Evolutionary conservation across 2,888 invertebrate species (phyloP), one percentile per base, ranked within the genome.

Genomic region (Erannis defoliaria): DNA sequence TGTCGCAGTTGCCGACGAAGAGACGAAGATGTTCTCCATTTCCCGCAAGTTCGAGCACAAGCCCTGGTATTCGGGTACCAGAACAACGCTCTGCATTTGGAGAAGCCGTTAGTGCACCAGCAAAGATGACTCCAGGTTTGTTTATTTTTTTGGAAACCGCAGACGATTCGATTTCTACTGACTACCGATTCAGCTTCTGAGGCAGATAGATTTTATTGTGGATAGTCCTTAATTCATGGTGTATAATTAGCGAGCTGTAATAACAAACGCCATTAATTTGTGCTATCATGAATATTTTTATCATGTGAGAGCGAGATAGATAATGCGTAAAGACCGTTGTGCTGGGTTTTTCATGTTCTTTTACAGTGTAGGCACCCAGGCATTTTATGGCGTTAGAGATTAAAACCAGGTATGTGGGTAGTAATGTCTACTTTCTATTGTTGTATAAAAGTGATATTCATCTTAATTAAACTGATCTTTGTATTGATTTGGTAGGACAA

Each of bases 11-110:
- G 80, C 97, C 98, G 62, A 96, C 96, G 29, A 98, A 98, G 92
- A 94, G 98, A 84, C 95, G 98, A 89, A 95, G 98, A 93, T 98
- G 98, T 93, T 96, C 96, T 81, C 98, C 98, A 62, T 96, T 98
- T 94, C 97, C 97, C 79, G 94, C 95, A 71, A 88, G 87, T 68
- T 84, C 91, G 21, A 90, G 89, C 76, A 88, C 91, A 77, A 90
- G 94, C 87, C 86, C 94, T 84, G 84, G 93, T 75, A 86, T 91
- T 67, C 91, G 89, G 83, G 77, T 86, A 75, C 81, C 93, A 80
- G 94, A 95, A 86, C 90, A 91, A 82, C 95, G 92, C 89, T 97
- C 97, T 70, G 94, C 96, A 64, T 98, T 98, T 89, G 96, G 96
- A 76, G 98, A 98, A 80, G 95, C 96, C 74, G 94, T 96, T 82